Base-by-base conservation (phyloP, 1,140 invertebrate species). In the Pseudoatta argentina region DNA sequence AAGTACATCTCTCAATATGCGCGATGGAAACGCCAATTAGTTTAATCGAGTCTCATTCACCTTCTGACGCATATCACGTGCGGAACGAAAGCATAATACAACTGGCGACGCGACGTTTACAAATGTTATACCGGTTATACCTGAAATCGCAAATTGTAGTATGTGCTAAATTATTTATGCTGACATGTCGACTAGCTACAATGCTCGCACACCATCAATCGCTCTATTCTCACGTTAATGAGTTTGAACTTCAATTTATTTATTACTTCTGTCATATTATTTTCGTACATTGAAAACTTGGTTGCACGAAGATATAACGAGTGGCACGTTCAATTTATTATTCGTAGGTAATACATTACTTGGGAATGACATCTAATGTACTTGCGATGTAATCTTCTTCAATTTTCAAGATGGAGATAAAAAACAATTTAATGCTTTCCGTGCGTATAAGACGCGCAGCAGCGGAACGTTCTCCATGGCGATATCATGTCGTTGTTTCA, bases 1-100 rank as follows among this genome's bases (percentile, higher is more conserved):
- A 75, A 55, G 39, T 34, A 7, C 44, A 24, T 73, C 55, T 73
- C 79, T 75, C 69, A 21, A 59, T 69, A 71, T 73, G 55, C 24
- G 24, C 67, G 55, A 83, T 73, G 79, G 10, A 83, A 83, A 61
- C 39, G 55, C 69, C 79, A 83, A 83, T 83, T 83, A 83, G 69
- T 73, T 83, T 83, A 83, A 83, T 83, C 79, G 79, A 83, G 69
- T 83, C 55, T 71, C 69, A 21, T 61, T 83, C 79, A 63, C 57
- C 27, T 83, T 75, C 79, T 73, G 79, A 75, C 79, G 57, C 71
- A 16, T 24, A 61, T 75, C 79, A 83, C 69, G 79, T 59, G 79
- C 27, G 24, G n/a, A 34, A 63, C 79, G 69, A 83, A 82, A 73
- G 69, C 69, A 34, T 61, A 83, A 83, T 75, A 75, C 57, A 61